These are phyloP conservation scores for Augochlora pura DNA, from an alignment of 1,140 invertebrate genomes.

Conservation along the genomic window DNA sequence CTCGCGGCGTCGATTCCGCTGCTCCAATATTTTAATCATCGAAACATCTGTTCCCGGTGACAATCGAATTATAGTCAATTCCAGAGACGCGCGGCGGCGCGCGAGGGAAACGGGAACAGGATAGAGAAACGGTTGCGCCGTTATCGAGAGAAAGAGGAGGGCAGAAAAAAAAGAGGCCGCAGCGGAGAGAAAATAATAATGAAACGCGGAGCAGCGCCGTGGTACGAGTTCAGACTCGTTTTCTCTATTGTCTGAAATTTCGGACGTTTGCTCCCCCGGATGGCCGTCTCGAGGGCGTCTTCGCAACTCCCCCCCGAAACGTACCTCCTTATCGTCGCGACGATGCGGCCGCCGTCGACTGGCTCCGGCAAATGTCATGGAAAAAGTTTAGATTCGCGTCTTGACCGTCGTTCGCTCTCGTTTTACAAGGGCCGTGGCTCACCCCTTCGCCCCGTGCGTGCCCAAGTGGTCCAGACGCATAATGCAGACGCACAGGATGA, in stretches of 20 bases:
- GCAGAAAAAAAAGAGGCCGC: background rate
- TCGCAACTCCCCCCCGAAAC: conserved; percentile 3
- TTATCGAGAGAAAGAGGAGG: background rate
- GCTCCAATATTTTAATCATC: conserved; percentile 6
- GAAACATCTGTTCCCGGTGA: conserved; percentile 31
- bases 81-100: too few relatives aligned
- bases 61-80: conserved; percentile 26
- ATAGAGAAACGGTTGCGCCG: too few relatives aligned
- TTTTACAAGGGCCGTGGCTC: conserved; percentile 69
- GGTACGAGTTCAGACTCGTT: background rate
- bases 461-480: conserved; percentile 79
- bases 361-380: conserved; percentile 56
- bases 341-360: background rate
- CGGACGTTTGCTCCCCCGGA: conserved; percentile 7
- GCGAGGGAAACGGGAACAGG: too few relatives aligned
- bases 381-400: conserved; percentile 72
- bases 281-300: conserved; percentile 53
- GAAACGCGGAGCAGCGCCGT: too few relatives aligned
- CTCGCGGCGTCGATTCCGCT: background rate
- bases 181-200: background rate
- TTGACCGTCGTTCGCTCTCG: conserved; percentile 75
- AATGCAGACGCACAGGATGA: conserved; percentile 73
- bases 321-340: conserved; percentile 16
- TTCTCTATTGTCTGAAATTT: conserved; percentile 45
- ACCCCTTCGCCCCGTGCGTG: conserved; percentile 77